phyloP scores from a whole-genome alignment of 2,113 vertebrate genomes.

The Pterophyllum scalare region DNA sequence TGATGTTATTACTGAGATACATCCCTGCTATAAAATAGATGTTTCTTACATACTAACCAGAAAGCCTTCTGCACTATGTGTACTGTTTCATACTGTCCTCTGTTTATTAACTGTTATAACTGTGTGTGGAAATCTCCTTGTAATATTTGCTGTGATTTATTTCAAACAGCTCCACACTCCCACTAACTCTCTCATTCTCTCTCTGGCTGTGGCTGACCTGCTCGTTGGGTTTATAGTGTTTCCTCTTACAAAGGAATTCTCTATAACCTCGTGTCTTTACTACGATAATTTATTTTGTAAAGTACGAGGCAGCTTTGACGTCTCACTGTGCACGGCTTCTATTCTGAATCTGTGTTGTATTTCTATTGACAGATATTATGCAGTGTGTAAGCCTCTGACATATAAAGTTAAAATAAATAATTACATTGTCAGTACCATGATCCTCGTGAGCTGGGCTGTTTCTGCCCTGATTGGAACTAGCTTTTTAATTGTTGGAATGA shows the following conservation, averaged over 20 bases:
- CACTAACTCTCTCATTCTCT: slow-evolving; percentile 3
- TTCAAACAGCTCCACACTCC: slow-evolving; percentile 23
- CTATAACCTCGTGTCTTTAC: slow-evolving; percentile 27
- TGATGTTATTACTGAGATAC: not conserved
- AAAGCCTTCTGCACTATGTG: no score
- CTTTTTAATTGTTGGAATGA: not conserved
- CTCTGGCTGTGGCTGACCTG: not conserved
- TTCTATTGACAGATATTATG: slow-evolving; percentile 65
- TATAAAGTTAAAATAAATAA: slow-evolving; percentile 82
- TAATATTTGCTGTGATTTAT: not conserved
- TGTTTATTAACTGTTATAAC: no score
- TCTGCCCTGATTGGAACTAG: slow-evolving; percentile 82
- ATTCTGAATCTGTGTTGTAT: slow-evolving; percentile 60
- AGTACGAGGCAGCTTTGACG: slow-evolving; percentile 38
- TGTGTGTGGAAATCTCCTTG: no score
- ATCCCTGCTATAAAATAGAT: no score
- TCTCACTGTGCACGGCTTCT: slow-evolving; percentile 41
- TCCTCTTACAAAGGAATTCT: slow-evolving; percentile 23
- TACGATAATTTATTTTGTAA: slow-evolving; percentile 42
- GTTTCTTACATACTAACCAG: no score
- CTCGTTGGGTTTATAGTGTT: not conserved
- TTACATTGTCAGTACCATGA: slow-evolving; percentile 77
- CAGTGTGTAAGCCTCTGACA: slow-evolving; percentile 71
- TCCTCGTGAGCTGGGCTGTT: slow-evolving; percentile 81
- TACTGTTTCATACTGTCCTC: not conserved